phyloP scores from a whole-genome alignment of 1,140 invertebrate species.

The Bombus confusus region DNA sequence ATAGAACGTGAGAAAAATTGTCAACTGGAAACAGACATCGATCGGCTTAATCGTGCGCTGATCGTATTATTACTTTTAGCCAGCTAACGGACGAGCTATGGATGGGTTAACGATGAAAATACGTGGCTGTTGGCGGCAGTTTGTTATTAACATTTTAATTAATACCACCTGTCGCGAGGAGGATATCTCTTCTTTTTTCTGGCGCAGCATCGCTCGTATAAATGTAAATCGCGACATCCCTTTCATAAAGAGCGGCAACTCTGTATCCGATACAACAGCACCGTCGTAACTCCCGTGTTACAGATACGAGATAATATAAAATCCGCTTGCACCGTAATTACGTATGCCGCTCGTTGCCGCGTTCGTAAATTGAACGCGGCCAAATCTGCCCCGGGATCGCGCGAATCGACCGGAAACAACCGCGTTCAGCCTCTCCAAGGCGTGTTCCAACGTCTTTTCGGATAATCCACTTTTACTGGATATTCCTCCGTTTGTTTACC shows the following conservation, averaged over 20 bases:
- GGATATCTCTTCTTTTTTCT: not conserved
- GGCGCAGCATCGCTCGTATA: constrained; percentile 16
- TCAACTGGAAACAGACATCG: too few relatives aligned
- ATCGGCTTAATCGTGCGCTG: too few relatives aligned
- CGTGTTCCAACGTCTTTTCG: not conserved
- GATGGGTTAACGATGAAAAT: constrained; percentile 25
- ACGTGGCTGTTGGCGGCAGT: not conserved
- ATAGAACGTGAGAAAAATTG: too few relatives aligned
- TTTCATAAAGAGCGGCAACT: constrained; percentile 39
- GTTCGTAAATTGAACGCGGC: constrained; percentile 1
- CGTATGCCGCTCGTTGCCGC: constrained; percentile 19
- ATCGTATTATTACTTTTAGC: too few relatives aligned
- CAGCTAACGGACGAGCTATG: too few relatives aligned
- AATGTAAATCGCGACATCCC: constrained; percentile 46
- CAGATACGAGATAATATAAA: constrained; percentile 39
- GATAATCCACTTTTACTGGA: not conserved
- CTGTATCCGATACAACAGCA: constrained; percentile 8
- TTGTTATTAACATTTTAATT: constrained; percentile 47
- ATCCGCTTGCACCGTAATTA: constrained; percentile 40
- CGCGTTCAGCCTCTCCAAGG: not conserved
- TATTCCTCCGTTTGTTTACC: not conserved
- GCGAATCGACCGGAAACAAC: constrained; percentile 15
- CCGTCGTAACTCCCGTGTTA: not conserved
- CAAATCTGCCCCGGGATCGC: not conserved
- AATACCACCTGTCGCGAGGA: constrained; percentile 2